phyloP scores from a whole-genome alignment of 2,797 vertebrate genomes.

The Danio aesculapii region DNA sequence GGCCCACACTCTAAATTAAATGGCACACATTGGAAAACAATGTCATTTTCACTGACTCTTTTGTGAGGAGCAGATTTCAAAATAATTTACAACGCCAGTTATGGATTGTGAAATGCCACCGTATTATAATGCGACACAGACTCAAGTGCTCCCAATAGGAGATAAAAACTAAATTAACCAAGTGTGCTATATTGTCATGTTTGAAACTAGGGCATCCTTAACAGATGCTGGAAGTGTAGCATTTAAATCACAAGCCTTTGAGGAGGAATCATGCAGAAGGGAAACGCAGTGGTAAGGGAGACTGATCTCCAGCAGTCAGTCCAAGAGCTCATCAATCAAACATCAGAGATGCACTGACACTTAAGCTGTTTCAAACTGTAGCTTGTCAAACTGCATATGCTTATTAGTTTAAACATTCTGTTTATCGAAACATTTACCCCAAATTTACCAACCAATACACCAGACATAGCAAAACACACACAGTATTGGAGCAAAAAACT shows the following conservation, averaged over 20 bases:
- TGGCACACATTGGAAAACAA: constrained; percentile 46
- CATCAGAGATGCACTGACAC: neutral
- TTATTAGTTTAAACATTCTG: neutral
- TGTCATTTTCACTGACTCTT: constrained; percentile 55
- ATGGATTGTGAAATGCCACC: constrained; percentile 29
- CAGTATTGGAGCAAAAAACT: too few relatives aligned
- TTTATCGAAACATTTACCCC: neutral
- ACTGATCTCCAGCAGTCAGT: neutral
- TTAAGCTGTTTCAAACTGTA: neutral
- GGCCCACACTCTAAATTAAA: constrained; percentile 58
- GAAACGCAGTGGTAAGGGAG: neutral
- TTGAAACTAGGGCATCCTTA: constrained; percentile 6
- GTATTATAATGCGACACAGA: constrained; percentile 36
- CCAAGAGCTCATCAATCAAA: constrained; percentile 1
- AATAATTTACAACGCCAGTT: constrained; percentile 47
- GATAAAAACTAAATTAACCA: constrained; percentile 51
- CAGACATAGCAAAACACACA: too few relatives aligned
- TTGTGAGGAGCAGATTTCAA: constrained; percentile 43
- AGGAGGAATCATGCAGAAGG: neutral
- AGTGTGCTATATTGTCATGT: constrained; percentile 31
- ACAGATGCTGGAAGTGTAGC: constrained; percentile 4
- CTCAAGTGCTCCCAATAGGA: constrained; percentile 21
- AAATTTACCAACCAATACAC: too few relatives aligned
- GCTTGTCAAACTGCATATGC: neutral
- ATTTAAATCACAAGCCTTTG: neutral